A percentile compares a stretch with the other conserved stretches of the same genome.
These are phyloP conservation scores for Anastrepha ludens DNA, from an alignment of 1,140 invertebrate species.

Conservation along the genomic window DNA sequence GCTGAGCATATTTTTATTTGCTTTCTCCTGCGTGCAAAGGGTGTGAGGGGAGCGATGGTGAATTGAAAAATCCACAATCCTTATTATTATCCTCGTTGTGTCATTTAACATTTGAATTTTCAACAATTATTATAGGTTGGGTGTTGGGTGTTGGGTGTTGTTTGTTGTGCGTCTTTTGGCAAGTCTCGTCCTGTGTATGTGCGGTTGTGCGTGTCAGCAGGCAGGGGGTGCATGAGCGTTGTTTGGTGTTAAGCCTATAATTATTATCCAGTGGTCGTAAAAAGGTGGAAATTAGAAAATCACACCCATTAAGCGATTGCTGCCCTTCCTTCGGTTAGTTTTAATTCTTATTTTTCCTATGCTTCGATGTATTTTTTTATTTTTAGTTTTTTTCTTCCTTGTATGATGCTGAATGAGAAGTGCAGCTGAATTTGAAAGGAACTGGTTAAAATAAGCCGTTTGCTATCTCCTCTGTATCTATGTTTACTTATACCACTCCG, in stretches of 20 bases:
- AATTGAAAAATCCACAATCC: constrained; percentile 36
- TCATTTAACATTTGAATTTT: constrained; percentile 52
- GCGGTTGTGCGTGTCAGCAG: neutral
- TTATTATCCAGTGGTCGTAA: constrained; percentile 48
- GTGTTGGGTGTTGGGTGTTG: neutral
- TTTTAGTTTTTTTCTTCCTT: no score
- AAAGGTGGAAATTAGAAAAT: constrained; percentile 53
- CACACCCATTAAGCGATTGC: constrained; percentile 40
- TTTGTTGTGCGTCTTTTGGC: neutral
- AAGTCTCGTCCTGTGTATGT: neutral
- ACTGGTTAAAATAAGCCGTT: neutral
- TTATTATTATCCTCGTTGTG: constrained; percentile 52
- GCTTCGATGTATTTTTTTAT: no score
- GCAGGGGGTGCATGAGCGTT: neutral
- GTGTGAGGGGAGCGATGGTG: neutral
- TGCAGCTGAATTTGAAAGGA: neutral
- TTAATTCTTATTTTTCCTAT: neutral
- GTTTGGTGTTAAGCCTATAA: constrained; percentile 48
- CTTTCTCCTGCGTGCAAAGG: neutral
- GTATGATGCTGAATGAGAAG: neutral
- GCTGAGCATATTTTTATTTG: constrained; percentile 28
- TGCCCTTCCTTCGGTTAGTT: neutral
- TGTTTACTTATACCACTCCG: neutral
- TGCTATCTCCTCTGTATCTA: neutral
- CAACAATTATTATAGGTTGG: neutral